Base-by-base conservation (phyloP, 37 sponge, comb jelly and placozoan species). In the Hormiphora californensis region DNA sequence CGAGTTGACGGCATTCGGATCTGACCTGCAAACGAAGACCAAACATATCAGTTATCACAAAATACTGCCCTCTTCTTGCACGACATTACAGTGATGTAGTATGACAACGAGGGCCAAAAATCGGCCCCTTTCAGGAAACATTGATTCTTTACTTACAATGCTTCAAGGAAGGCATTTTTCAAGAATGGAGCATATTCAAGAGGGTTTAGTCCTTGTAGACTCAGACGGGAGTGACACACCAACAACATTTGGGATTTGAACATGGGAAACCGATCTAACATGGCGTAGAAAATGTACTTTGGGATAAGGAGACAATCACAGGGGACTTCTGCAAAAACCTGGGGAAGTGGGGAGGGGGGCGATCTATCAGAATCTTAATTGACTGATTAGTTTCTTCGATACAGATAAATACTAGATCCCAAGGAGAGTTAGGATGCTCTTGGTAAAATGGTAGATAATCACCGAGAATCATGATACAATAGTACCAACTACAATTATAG, bases 241-340 rank as follows among this genome's bases (percentile, higher is more conserved):
- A 73, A 46, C 23, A 73, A 40, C 81, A 73, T 73, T 28, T 73
- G 81, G 27, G 40, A 19, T 28, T 73, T 73, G 27, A 73, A 73
- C 36, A 73, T 22, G n/a, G 81, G 23, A 28, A 43, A 73, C 43
- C 81, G 3, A 12, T 73, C 81, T 22, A 73, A 43, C 23, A 73
- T 23, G 44, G 81, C 40, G 81, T 73, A 73, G 46, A 73, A 73
- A 43, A 73, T 73, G 44, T 25, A 73, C 81, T 73, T 73, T 7
- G 81, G 81, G 21, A 73, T 73, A 22, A 73, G 35, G 7, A 73
- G 43, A 46, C 40, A 73, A 28, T 73, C 81, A 17, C 81, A 73
- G 38, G 81, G 39, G 27, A 46, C 43, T 33, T 73, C 81, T 4
- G 81, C 81, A 30, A 43, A 73, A 23, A n/a, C n/a, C n/a, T n/a